These are phyloP conservation scores for mouse (Mus musculus) DNA, from an alignment of 2,113 vertebrate genomes.

Conservation along the genomic window GRCm39 chr9:118550001-118550500, in stretches of 20 bases:
- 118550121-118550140: neutral
- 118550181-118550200: neutral
- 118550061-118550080: constrained; percentile 12
- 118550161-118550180: neutral
- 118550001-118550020: neutral
- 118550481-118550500: neutral
- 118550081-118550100: neutral
- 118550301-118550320: neutral
- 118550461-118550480: neutral
- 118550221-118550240: neutral
- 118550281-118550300: neutral
- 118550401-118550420: neutral
- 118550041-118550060: neutral
- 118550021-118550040: neutral
- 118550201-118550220: neutral
- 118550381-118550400: neutral
- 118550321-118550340: neutral
- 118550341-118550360: neutral
- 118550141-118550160: neutral
- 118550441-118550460: neutral
- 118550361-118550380: neutral
- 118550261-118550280: neutral
- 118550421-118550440: neutral
- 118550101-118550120: neutral
- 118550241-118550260: neutral